A percentile compares a stretch with the other conserved stretches of the same genome.
These are phyloP conservation scores for Globodera ellingtonae DNA, from an alignment of 1,140 invertebrate species.

Conservation along the genomic window DNA sequence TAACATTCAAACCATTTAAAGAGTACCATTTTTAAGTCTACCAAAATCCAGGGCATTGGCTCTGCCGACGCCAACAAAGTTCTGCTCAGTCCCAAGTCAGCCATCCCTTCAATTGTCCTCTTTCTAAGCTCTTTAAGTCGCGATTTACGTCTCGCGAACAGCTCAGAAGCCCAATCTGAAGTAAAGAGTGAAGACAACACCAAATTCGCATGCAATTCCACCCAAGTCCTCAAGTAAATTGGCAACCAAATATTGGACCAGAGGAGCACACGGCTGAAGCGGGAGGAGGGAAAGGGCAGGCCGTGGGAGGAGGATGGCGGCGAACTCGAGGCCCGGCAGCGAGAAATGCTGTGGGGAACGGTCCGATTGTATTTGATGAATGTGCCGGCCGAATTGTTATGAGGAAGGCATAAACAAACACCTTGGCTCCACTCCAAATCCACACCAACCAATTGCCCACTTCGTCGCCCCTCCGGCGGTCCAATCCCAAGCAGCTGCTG, in stretches of 20 bases:
- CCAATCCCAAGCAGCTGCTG: constrained; percentile 19
- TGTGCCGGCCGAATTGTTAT: neutral
- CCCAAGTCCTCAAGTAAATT: constrained; percentile 25
- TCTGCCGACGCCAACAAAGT: neutral
- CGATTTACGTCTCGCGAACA: constrained; percentile 23
- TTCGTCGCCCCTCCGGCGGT: neutral
- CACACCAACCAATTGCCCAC: constrained; percentile 6
- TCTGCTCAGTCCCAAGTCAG: neutral
- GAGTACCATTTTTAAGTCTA: constrained; percentile 8
- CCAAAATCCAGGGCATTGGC: constrained; percentile 10
- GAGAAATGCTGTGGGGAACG: constrained; percentile 24
- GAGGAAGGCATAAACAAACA: neutral
- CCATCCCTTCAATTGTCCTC: neutral
- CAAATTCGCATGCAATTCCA: neutral
- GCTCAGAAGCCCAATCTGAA: constrained; percentile 18
- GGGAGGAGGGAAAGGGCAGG: neutral
- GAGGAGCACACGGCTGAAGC: constrained; percentile 8
- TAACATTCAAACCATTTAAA: neutral
- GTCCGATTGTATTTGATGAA: neutral
- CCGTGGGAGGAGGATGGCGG: neutral
- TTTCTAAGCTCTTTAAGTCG: constrained; percentile 1
- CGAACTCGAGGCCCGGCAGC: constrained; percentile 25
- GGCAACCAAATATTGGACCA: constrained; percentile 17
- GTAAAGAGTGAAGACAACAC: neutral
- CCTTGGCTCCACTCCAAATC: constrained; percentile 27